Base-by-base conservation (phyloP, 2,888 invertebrate genomes). In the Pollenia griseotomentosa region DNA sequence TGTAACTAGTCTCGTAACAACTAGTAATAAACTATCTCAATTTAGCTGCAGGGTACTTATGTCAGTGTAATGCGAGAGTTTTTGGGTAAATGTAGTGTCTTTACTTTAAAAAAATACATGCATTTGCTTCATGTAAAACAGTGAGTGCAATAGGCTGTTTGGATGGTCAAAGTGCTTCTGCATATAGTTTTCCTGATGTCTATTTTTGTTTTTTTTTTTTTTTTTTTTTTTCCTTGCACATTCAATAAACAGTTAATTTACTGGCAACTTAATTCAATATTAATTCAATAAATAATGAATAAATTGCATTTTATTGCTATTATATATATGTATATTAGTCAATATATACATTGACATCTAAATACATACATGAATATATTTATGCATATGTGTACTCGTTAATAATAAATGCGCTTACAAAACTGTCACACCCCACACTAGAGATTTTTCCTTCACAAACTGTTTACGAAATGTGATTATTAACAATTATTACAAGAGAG, bases 221-320 rank as follows among this genome's bases (percentile, higher is more conserved):
- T 51, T 48, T 51, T 19, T 11, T 63, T 71, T 8, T 16, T 51
- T 59, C 46, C 61, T 73, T 84, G 65, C 53, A 46, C 51, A 70
- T 74, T 74, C 83, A 68, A 79, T 83, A 79, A 83, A 83, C 78
- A 83, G 55, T 55, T 86, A 79, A 83, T 86, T 83, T 83, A 86
- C 83, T 79, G 79, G 79, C 79, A 83, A 79, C 83, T 86, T 86
- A 86, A 86, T 86, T 78, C 86, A 82, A 86, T 85, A 85, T 81
- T 81, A 85, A 77, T 85, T 81, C 77, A 85, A 81, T 79, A 57
- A 83, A 74, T 79, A 44, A 79, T 83, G 61, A 82, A 86, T 74
- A 86, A 82, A 83, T 57, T 78, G 74, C 48, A 65, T 78, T 82
- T 80, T 55, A 85, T 82, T 78, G 68, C 82, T 73, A 59, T 73